Evolutionary conservation across 2,797 vertebrate genomes (phyloP), one percentile per base, ranked within the genome.

Genomic region (Gila robusta): DNA sequence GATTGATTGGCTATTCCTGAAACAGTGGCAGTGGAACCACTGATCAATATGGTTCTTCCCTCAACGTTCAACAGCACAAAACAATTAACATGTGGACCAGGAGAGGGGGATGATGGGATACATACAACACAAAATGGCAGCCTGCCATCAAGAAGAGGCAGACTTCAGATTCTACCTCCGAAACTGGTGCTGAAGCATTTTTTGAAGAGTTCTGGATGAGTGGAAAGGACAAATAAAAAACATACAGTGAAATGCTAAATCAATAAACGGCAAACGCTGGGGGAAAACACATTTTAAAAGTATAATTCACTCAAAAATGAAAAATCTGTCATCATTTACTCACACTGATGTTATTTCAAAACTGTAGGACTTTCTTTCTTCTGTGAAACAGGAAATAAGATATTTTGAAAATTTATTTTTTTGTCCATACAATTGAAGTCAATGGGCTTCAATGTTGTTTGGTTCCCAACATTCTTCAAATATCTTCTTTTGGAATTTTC

Each of bases 1-100:
- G 89, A 95, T 93, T 94, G 92, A 96, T 95, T 93, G 94, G 93
- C 92, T 95, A 90, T 93, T 94, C 91, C 91, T 89, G 39, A 88
- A 92, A 92, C 93, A 92, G 71, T 87, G 77, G 64, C 93, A 92
- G 93, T 93, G 91, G 93, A 90, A 92, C 87, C 81, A 90, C 88
- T 91, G 92, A 90, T 93, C 92, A 91, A 91, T 93, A 91, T 90
- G 91, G 91, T 89, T 67, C 88, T 87, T 89, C 78, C 87, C 86
- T 79, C 32, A 62, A 79, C 88, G 88, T 88, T 90, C 86, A 91
- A 74, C 35, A 41, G 82, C 87, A 90, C 12, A 77, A 89, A 93
- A 93, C 93, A 93, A 92, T 94, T 91, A 86, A 83, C 54, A 82
- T 74, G 26, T 66, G 35, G 52, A 86, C 52, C 17, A 21, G 81